Evolutionary conservation across 2,797 vertebrate species (phyloP).

Genomic region (Tokudaia tokunoshimensis): DNA sequence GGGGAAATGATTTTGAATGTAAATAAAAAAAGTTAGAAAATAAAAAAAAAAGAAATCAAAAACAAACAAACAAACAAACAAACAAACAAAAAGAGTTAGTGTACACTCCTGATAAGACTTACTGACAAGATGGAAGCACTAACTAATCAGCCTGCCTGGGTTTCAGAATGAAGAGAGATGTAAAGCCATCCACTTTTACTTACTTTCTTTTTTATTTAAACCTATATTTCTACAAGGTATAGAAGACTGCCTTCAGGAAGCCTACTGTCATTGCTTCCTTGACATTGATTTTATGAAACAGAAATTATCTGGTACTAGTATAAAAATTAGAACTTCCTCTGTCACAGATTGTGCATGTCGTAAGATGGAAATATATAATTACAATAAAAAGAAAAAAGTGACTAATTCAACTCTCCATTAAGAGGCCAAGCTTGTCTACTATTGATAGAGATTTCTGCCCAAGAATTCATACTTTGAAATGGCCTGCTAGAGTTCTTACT

Average conservation of each 20-base stretch:
- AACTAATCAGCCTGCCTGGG: no score
- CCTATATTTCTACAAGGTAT: background rate
- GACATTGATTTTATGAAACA: background rate
- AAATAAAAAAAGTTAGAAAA: no score
- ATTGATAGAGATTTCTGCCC: no score
- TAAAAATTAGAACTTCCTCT: background rate
- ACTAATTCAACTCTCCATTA: no score
- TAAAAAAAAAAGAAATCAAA: no score
- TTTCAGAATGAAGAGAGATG: background rate
- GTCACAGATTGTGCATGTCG: no score
- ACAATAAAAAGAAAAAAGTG: background rate
- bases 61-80: no score
- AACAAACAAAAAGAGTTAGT: no score
- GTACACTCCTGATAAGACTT: rapidly evolving
- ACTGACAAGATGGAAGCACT: background rate
- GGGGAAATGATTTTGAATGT: no score
- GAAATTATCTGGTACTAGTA: background rate
- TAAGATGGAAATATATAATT: background rate
- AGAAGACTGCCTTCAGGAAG: background rate
- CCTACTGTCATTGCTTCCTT: rapidly evolving
- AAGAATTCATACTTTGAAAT: background rate
- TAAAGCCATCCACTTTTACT: background rate
- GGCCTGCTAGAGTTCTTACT: background rate
- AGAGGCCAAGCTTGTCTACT: background rate
- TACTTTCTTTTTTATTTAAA: no score